A percentile compares a stretch with the other conserved stretches of the same genome.
phyloP scores from a whole-genome alignment of 2,113 vertebrate genomes.

The Marmota monax region DNA sequence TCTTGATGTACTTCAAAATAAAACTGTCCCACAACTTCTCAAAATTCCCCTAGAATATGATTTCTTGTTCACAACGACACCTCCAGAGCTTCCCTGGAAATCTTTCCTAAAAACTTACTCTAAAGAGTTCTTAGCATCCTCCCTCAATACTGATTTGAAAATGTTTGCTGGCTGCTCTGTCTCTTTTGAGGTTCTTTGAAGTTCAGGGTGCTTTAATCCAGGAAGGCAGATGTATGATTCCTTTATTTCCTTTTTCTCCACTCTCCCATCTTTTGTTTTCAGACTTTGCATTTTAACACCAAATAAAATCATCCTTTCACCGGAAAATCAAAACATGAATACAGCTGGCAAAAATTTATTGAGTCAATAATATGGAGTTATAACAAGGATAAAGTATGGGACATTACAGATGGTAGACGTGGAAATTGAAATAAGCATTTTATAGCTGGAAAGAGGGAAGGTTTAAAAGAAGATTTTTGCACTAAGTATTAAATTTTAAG shows the following conservation, averaged over 20 bases:
- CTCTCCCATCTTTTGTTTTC: not conserved
- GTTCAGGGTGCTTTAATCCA: not conserved
- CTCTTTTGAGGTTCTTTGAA: not conserved
- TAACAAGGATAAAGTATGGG: not conserved
- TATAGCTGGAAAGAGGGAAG: conserved; percentile 43
- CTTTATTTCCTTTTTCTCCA: not conserved
- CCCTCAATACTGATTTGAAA: not conserved
- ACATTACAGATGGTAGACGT: not conserved
- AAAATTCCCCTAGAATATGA: not conserved
- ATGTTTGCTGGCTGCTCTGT: not conserved
- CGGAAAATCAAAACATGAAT: conserved; percentile 52
- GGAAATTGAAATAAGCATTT: conserved; percentile 38
- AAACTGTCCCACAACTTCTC: not conserved
- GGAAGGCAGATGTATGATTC: conserved; percentile 23
- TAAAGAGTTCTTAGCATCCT: not conserved
- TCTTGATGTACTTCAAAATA: not conserved
- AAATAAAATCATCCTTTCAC: conserved; percentile 32
- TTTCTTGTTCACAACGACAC: not conserved
- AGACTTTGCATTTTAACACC: conserved; percentile 9
- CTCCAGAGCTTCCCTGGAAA: not conserved
- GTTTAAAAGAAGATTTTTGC: conserved; percentile 51
- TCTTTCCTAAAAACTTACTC: conserved; percentile 13
- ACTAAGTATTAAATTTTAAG: conserved; percentile 62
- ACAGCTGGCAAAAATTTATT: conserved; percentile 26
- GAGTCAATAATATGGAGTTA: not conserved